Percentiles rank a stretch among this genome's conserved stretches.
Evolutionary conservation across 2,797 vertebrate species (phyloP).

Genomic region (Poeciliopsis infans): DNA sequence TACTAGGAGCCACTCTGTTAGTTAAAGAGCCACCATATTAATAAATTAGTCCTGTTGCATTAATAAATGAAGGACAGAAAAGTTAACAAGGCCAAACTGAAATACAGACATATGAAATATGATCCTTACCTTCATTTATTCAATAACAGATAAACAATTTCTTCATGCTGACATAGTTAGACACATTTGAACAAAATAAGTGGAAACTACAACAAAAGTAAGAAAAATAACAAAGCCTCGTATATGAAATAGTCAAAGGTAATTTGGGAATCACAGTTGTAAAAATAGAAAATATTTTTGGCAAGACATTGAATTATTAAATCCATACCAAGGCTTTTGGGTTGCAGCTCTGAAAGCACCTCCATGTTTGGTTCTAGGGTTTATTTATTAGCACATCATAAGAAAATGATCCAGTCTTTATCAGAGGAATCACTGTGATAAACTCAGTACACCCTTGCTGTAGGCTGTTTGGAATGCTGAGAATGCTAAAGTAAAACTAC

Average conservation of each 20-base stretch:
- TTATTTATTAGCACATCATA: not conserved
- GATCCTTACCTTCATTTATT: not conserved
- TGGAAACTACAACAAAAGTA: not conserved
- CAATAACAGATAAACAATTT: not conserved
- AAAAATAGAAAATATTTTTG: not conserved
- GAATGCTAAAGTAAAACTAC: not conserved
- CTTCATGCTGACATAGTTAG: not conserved
- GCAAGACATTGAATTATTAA: not conserved
- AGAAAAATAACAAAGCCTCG: not conserved
- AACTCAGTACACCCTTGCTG: not conserved
- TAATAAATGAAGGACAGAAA: not conserved
- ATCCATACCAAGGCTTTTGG: not conserved
- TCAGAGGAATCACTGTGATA: not conserved
- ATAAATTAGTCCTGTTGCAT: not conserved
- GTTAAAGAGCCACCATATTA: not conserved
- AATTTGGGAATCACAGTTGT: not conserved
- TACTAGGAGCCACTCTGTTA: not conserved
- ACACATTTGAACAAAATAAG: not conserved
- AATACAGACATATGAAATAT: not conserved
- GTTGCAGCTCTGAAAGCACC: not conserved
- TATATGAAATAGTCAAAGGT: not conserved
- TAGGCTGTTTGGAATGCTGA: not conserved
- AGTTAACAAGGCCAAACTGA: not conserved
- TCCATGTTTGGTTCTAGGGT: not conserved
- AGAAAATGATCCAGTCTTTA: not conserved